Evolutionary conservation across 2,113 vertebrate species (phyloP).

Genomic region (Ranitomeya imitator): DNA sequence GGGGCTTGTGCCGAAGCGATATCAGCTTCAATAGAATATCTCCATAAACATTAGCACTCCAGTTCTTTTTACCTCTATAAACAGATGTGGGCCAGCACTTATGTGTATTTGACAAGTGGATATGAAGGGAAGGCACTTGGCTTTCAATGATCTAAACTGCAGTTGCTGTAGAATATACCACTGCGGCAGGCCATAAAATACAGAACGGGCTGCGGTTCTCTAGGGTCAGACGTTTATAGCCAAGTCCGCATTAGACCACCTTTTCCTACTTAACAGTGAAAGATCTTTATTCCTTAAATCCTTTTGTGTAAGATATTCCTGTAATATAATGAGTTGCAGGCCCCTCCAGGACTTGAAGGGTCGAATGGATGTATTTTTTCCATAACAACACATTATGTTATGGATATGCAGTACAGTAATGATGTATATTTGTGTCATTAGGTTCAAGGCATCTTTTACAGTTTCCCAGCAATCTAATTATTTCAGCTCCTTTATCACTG

Average conservation of each 20-base stretch:
- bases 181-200: slow-evolving; percentile 59
- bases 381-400: slow-evolving; percentile 55
- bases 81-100: slow-evolving; percentile 61
- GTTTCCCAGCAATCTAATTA: slow-evolving; percentile 58
- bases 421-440: slow-evolving; percentile 58
- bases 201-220: slow-evolving; percentile 53
- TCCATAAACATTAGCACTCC: slow-evolving; percentile 59
- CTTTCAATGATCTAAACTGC: slow-evolving; percentile 61
- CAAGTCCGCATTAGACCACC: slow-evolving; percentile 55
- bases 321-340: slow-evolving; percentile 55
- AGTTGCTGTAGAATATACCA: slow-evolving; percentile 61
- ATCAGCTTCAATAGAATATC: slow-evolving; percentile 57
- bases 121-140: slow-evolving; percentile 57
- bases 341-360: slow-evolving; percentile 49
- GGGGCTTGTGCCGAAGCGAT: slow-evolving; percentile 47
- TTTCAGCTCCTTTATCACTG: slow-evolving; percentile 50
- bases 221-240: slow-evolving; percentile 46
- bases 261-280: slow-evolving; percentile 51
- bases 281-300: slow-evolving; percentile 53
- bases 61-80: slow-evolving; percentile 59
- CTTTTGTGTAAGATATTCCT: slow-evolving; percentile 52
- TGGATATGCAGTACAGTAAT: slow-evolving; percentile 55
- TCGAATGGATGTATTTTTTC: slow-evolving; percentile 55
- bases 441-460: slow-evolving; percentile 56
- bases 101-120: slow-evolving; percentile 54